Evolutionary conservation across 2,797 vertebrate genomes (phyloP).

Genomic region (Fratercula arctica): DNA sequence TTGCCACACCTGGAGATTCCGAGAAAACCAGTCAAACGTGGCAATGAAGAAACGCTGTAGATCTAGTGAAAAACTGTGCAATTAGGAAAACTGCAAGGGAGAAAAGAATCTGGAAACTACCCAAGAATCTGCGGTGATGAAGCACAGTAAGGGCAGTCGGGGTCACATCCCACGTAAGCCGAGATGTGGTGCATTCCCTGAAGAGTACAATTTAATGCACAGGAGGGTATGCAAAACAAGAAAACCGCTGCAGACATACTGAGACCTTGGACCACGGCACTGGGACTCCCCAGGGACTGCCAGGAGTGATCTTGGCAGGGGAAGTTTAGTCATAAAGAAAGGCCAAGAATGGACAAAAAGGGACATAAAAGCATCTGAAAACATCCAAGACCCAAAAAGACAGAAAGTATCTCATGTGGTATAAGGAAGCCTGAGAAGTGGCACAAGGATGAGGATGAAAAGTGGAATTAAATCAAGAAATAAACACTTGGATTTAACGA

Average conservation of each 20-base stretch:
- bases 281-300: neutral
- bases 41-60: neutral
- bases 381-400: neutral
- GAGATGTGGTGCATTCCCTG: neutral
- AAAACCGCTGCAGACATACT: rapidly evolving
- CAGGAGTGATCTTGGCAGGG: rapidly evolving
- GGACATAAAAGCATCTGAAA: neutral
- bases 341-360: neutral
- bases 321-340: rapidly evolving
- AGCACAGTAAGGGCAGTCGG: neutral
- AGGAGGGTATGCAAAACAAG: neutral
- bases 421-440: neutral
- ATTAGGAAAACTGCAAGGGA: neutral
- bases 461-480: neutral
- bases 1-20: neutral
- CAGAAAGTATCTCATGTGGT: neutral
- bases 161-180: neutral
- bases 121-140: neutral
- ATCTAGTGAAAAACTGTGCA: neutral
- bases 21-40: neutral
- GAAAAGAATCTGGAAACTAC: neutral
- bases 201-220: neutral
- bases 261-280: neutral
- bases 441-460: neutral
- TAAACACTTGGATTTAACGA: neutral